Evolutionary conservation across 2,888 invertebrate genomes (phyloP).

Genomic region (Petrophora chlorosata): DNA sequence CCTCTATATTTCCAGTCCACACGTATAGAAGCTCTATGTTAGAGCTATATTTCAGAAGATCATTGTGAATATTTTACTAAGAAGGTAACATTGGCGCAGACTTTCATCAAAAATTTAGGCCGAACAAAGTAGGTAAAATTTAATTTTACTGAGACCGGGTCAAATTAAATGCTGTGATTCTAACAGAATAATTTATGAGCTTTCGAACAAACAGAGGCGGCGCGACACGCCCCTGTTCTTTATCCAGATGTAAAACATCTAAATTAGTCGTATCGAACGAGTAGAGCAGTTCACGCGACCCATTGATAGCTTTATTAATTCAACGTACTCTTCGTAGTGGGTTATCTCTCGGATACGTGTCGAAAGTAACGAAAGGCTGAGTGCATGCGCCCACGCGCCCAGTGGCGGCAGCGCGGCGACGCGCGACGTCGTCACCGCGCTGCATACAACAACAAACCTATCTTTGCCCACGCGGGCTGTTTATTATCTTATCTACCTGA

Average conservation of each 20-base stretch:
- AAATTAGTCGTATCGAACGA: constrained; percentile 41
- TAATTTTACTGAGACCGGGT: neutral
- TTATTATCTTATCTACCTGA: constrained; percentile 74
- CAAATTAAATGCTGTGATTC: constrained; percentile 7
- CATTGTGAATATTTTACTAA: no score
- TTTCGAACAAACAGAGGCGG: constrained; percentile 4
- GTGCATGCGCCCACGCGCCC: constrained; percentile 67
- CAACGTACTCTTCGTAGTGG: constrained; percentile 43
- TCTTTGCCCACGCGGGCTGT: constrained; percentile 61
- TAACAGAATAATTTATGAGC: constrained; percentile 10
- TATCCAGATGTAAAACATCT: constrained; percentile 26
- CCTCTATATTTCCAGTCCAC: no score
- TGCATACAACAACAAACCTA: constrained; percentile 30
- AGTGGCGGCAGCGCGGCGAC: constrained; percentile 13
- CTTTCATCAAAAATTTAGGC: no score
- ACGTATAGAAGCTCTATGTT: no score
- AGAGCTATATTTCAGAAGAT: no score
- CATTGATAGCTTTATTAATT: constrained; percentile 66
- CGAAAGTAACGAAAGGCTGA: constrained; percentile 71
- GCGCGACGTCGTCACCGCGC: constrained; percentile 12
- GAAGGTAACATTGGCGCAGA: no score
- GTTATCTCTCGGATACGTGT: constrained; percentile 62
- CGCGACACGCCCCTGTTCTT: constrained; percentile 6
- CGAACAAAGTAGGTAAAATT: neutral
- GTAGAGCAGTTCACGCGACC: constrained; percentile 45